Evolutionary conservation across 1,140 invertebrate species (phyloP), one percentile per base, ranked within the genome.

Genomic region (Halesus radiatus): DNA sequence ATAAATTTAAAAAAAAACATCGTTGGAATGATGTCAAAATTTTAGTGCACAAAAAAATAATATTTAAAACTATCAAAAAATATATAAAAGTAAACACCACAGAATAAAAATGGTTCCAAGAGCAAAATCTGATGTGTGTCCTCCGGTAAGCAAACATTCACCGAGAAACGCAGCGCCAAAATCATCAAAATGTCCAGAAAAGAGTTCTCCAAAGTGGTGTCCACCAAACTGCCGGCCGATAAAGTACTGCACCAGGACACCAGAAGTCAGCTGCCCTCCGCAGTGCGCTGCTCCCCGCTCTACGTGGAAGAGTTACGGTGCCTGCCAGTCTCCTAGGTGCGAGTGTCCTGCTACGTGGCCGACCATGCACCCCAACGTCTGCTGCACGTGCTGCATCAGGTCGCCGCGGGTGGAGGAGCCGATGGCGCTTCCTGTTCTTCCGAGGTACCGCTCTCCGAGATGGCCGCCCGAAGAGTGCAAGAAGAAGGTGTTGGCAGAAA

Each of bases 391-490:
- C 18, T 76, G 75, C 5, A 3, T n/a, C 18, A 45, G 18, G 22
- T n/a, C 3, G 3, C 58, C 75, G 18, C 7, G 37, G n/a, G 13
- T 23, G 3, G 29, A 62, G 29, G 18, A 13, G 0, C 75, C 75
- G 3, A 10, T 66, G 8, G 23, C 56, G 0, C 58, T 52, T 0
- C 75, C 75, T 16, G 53, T 75, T 1, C 56, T 75, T 13, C 72
- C 72, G 15, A 20, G 10, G 18, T 75, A 15, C 26, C 15, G 29
- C 0, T 26, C 54, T 16, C 72, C 72, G 7, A 56, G 72, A n/a
- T 75, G 72, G 53, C 15, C 3, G 7, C 72, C 72, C 7, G 72
- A 75, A 58, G 3, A 26, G 0, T 75, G 72, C 26, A 75, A 26
- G 8, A 56, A n/a, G 26, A 56, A 37, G 16, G 20, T 75, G 1